Evolutionary conservation across 2,113 vertebrate species (phyloP), one percentile per base, ranked within the genome.

Genomic region (Podilymbus podiceps): DNA sequence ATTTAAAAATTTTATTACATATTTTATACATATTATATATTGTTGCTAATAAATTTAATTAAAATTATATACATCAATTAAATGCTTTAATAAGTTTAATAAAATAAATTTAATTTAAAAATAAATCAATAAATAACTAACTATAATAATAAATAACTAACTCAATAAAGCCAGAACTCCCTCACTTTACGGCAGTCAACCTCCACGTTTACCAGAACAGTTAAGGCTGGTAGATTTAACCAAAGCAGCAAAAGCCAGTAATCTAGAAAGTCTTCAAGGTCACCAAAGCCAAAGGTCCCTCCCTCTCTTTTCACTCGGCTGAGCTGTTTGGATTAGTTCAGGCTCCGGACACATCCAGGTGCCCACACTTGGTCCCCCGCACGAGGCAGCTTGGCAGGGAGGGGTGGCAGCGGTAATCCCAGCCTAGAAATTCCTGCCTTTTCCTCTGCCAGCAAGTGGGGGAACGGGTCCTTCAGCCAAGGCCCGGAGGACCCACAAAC

Each of bases 281-380:
- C 30, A 71, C 23, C 21, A 15, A 40, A 78, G 33, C 8, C 60
- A 50, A 16, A 22, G 33, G 78, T 62, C 55, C 27, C 30, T 49
- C 23, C 11, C 22, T 72, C 33, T 77, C 46, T 93, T 75, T 66
- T 85, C 28, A 30, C 22, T 64, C 44, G 85, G 20, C 22, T 76
- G 62, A 90, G 56, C 11, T 68, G 28, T 47, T n/a, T 67, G 31
- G 12, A 58, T 63, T 59, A 55, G 38, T 71, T 72, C 50, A 71
- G 69, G 38, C 17, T 55, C 88, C 56, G 31, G 66, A 72, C 21
- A 40, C 27, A 31, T 49, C 35, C 71, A 40, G 19, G 49, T 21
- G 16, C 12, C 35, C 25, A 40, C 31, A 24, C 3, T 10, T 66
- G 33, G 15, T 50, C 2, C 9, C 11, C 3, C 0, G 0, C 8